Percentiles rank a stretch among this genome's conserved stretches.
Conservation (phyloP, 2,888 invertebrate genomes). For the Argynnis bischoffii region DNA sequence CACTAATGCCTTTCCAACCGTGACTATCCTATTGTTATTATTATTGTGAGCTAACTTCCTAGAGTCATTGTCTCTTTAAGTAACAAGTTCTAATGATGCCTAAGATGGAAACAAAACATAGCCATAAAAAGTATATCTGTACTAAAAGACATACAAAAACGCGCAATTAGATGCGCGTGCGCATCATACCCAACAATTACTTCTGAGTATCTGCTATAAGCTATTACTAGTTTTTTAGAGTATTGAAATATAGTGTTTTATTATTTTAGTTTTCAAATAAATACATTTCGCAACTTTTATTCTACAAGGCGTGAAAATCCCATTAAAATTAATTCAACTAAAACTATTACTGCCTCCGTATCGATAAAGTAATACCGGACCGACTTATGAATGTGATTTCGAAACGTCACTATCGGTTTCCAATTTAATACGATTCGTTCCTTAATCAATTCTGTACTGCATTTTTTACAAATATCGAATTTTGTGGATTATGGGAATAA, state of each 20-base stretch:
- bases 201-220: slow-evolving; percentile 59
- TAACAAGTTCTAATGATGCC: slow-evolving; percentile 58
- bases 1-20: slow-evolving; percentile 67
- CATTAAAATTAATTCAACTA: slow-evolving; percentile 82
- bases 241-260: slow-evolving; percentile 49
- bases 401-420: slow-evolving; percentile 82
- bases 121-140: slow-evolving; percentile 44
- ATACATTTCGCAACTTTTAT: slow-evolving; percentile 79
- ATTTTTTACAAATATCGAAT: slow-evolving; percentile 56
- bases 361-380: slow-evolving; percentile 80
- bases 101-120: slow-evolving; percentile 47
- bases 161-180: slow-evolving; percentile 64
- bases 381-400: slow-evolving; percentile 82
- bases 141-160: slow-evolving; percentile 39
- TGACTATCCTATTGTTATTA: slow-evolving; percentile 73
- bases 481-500: slow-evolving; percentile 27
- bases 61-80: slow-evolving; percentile 59
- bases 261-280: slow-evolving; percentile 72
- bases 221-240: slow-evolving; percentile 39
- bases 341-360: slow-evolving; percentile 79
- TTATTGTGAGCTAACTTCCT: slow-evolving; percentile 69
- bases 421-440: slow-evolving; percentile 83
- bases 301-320: slow-evolving; percentile 80
- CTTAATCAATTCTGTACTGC: slow-evolving; percentile 80
- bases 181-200: slow-evolving; percentile 54